Conservation (phyloP, 2,797 vertebrate species). For the Pseudomugil tenellus region DNA sequence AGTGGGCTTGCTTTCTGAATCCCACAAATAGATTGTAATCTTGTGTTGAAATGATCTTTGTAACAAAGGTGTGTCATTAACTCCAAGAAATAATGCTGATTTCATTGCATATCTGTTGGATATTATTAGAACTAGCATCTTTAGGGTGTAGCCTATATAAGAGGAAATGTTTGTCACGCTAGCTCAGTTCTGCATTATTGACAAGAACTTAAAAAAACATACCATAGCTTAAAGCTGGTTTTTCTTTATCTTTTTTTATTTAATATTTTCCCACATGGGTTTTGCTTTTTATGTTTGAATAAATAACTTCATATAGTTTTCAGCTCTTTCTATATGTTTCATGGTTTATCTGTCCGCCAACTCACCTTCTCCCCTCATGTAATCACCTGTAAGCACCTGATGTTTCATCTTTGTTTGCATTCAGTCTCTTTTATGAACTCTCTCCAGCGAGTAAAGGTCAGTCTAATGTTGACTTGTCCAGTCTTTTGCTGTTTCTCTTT, state of each 20-base stretch:
- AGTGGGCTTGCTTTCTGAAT: slow-evolving; percentile 38
- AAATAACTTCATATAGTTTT: too few species aligned
- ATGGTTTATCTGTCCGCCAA: too few species aligned
- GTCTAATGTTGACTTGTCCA: neutral
- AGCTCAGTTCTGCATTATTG: neutral
- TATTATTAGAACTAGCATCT: slow-evolving; percentile 12
- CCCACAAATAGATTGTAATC: slow-evolving; percentile 34
- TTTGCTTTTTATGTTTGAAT: too few species aligned
- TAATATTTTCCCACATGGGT: too few species aligned
- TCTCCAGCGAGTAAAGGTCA: too few species aligned
- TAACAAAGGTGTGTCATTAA: slow-evolving; percentile 21
- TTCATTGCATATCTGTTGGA: slow-evolving; percentile 12
- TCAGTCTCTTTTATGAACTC: neutral
- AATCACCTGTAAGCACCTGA: too few species aligned
- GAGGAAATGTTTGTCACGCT: neutral
- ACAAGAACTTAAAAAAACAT: neutral
- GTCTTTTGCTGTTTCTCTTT: neutral
- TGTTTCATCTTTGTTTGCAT: too few species aligned
- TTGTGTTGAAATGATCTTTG: slow-evolving; percentile 32
- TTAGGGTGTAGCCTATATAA: neutral
- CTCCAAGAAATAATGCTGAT: slow-evolving; percentile 27
- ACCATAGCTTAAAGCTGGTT: too few species aligned
- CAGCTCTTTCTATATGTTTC: too few species aligned
- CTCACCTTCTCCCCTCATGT: too few species aligned
- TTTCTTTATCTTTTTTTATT: too few species aligned